Conservation (phyloP, 2,888 invertebrate genomes). For the Lysandra coridon region DNA sequence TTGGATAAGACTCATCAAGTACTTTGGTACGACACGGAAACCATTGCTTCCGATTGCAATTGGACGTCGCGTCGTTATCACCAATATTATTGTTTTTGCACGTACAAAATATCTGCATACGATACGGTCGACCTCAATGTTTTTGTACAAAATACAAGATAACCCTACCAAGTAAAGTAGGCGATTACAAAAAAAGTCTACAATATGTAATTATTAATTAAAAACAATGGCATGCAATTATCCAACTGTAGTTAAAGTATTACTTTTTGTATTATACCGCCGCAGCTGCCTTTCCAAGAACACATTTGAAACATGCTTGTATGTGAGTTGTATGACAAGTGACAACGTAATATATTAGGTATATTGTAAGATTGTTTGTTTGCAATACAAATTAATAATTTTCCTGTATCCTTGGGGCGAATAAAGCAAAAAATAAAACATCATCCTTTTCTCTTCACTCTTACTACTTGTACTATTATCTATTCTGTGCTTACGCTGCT, state of each 20-base stretch:
- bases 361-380: too few relatives aligned
- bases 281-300: not conserved
- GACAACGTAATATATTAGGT: not conserved
- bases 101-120: too few relatives aligned
- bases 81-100: too few relatives aligned
- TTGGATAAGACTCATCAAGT: too few relatives aligned
- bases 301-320: not conserved
- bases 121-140: too few relatives aligned
- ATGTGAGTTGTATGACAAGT: not conserved
- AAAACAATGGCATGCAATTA: slow-evolving; percentile 5
- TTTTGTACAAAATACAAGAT: not conserved
- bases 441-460: too few relatives aligned
- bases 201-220: not conserved
- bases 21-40: too few relatives aligned
- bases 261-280: not conserved
- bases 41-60: too few relatives aligned
- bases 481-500: too few relatives aligned
- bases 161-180: not conserved
- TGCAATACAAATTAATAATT: not conserved
- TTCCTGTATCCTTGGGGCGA: not conserved
- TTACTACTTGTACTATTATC: too few relatives aligned
- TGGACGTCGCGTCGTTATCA: too few relatives aligned
- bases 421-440: too few relatives aligned
- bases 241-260: not conserved
- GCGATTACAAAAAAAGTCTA: not conserved